Conservation (phyloP, 1,140 invertebrate species). For the Melitaea cinxia region DNA sequence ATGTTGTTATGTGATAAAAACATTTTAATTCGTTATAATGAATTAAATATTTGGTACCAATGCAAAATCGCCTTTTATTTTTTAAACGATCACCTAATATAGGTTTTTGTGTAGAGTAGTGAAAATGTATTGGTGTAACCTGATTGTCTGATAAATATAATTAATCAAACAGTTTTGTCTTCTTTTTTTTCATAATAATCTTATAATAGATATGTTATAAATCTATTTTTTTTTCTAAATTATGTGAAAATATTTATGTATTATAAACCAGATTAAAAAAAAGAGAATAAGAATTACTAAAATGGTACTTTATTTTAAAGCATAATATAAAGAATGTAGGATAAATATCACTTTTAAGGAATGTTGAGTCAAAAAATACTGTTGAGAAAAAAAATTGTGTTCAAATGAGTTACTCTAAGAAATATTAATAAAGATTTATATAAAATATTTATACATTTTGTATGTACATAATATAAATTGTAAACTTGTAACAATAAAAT, state of each 20-base stretch:
- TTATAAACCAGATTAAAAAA: not conserved
- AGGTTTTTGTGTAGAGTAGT: not conserved
- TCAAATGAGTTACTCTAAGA: not conserved
- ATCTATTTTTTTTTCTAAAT: too few relatives aligned
- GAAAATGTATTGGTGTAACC: not conserved
- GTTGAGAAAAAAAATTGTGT: not conserved
- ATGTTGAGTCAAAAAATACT: not conserved
- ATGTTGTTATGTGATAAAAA: constrained; percentile 66
- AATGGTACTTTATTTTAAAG: not conserved
- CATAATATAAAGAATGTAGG: not conserved
- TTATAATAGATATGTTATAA: too few relatives aligned
- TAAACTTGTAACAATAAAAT: constrained; percentile 7
- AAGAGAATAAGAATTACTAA: not conserved
- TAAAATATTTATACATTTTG: constrained; percentile 1
- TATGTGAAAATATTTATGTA: too few relatives aligned
- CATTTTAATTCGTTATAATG: constrained; percentile 56
- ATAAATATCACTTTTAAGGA: not conserved
- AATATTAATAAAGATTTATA: not conserved
- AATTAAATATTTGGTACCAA: constrained; percentile 64
- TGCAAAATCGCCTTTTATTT: constrained; percentile 27
- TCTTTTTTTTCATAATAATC: too few relatives aligned
- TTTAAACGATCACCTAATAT: not conserved
- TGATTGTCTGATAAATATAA: not conserved
- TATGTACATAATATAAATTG: not conserved
- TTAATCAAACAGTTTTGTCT: not conserved